These are phyloP conservation scores for Gymnothorax reevesii DNA, from an alignment of 2,797 vertebrate genomes.

Conservation along the genomic window DNA sequence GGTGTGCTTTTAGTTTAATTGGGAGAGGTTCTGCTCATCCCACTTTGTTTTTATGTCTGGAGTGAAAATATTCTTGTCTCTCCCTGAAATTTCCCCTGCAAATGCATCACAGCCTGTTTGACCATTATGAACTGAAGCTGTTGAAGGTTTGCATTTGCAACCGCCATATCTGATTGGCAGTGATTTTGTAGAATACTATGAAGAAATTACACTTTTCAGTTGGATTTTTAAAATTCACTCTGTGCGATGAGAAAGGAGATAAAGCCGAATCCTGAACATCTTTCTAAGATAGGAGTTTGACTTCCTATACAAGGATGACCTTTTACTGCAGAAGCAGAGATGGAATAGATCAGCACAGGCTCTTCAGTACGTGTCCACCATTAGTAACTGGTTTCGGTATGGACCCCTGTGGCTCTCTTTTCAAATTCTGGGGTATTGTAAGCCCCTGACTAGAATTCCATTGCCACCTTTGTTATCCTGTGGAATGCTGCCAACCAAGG, in stretches of 20 bases:
- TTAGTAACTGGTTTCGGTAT: constrained; percentile 28
- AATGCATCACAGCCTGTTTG: background rate
- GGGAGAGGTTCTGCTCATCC: background rate
- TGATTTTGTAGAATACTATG: background rate
- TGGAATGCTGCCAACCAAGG: constrained; percentile 52
- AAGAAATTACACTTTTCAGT: background rate
- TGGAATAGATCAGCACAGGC: constrained; percentile 5
- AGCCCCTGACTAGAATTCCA: constrained; percentile 25
- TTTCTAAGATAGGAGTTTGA: background rate
- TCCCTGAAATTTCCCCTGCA: background rate
- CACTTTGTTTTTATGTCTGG: background rate
- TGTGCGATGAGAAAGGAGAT: background rate
- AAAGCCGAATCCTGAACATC: background rate
- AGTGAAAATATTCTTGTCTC: background rate
- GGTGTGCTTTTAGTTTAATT: background rate
- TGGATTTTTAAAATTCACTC: background rate
- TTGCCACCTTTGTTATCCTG: constrained; percentile 26
- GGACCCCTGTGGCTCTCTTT: constrained; percentile 14
- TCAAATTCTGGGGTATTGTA: constrained; percentile 1
- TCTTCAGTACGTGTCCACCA: constrained; percentile 3
- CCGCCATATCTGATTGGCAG: background rate
- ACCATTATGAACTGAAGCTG: constrained; percentile 58
- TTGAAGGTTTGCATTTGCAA: constrained; percentile 34
- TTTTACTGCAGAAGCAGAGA: background rate
- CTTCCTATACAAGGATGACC: background rate